Evolutionary conservation across 2,888 invertebrate genomes (phyloP).

Genomic region (Drosophila diplacantha): DNA sequence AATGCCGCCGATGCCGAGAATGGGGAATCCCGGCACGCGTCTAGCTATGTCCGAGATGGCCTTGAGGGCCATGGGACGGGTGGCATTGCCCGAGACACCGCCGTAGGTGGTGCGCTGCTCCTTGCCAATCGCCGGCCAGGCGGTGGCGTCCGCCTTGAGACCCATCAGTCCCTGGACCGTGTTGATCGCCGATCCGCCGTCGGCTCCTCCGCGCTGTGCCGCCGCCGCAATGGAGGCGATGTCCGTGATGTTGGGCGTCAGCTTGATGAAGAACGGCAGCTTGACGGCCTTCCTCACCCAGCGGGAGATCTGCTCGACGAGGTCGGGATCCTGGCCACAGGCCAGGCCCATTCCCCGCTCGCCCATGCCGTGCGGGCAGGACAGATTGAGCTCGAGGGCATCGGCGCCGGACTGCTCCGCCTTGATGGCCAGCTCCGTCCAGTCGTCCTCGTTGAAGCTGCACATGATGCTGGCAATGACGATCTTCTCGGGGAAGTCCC

Average conservation of each 20-base stretch:
- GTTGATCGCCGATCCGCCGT: constrained; percentile 98
- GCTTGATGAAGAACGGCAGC: constrained; percentile 97
- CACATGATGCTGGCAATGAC: constrained; percentile 98
- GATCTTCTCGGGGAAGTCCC: constrained; percentile 93
- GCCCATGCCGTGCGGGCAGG: constrained; percentile 99
- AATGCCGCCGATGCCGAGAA: constrained; percentile 97
- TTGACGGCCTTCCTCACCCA: constrained; percentile 93
- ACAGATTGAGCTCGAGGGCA: constrained; percentile 96
- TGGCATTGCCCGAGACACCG: constrained; percentile 95
- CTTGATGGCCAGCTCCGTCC: constrained; percentile 87
- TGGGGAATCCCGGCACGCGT: constrained; percentile 91
- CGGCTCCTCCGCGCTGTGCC: constrained; percentile 93
- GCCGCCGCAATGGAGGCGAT: constrained; percentile 93
- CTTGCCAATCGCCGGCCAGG: constrained; percentile 94
- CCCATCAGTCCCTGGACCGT: constrained; percentile 97
- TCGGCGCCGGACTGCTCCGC: constrained; percentile 93
- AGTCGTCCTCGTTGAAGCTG: constrained; percentile 89
- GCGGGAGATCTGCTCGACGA: constrained; percentile 91
- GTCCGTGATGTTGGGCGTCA: constrained; percentile 98
- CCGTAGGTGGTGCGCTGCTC: constrained; percentile 94
- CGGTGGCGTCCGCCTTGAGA: constrained; percentile 86
- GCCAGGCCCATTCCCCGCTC: constrained; percentile 99
- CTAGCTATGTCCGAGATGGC: constrained; percentile 94
- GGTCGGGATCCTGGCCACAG: constrained; percentile 95
- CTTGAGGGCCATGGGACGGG: constrained; percentile 93